These are phyloP conservation scores for Actinia tenebrosa DNA, from an alignment of 64 coral and sea anemone genomes.

Conservation along the genomic window DNA sequence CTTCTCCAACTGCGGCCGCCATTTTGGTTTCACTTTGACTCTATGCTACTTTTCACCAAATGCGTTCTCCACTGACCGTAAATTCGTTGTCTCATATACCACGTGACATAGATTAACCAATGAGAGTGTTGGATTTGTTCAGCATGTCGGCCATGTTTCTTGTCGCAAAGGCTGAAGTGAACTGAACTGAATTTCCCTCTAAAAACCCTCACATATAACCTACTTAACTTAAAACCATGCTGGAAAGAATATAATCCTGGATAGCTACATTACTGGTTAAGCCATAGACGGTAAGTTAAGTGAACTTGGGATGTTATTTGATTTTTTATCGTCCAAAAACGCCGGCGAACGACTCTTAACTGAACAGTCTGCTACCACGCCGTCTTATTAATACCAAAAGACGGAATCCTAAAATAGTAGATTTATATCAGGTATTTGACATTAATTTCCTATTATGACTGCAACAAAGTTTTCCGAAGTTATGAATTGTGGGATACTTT, in stretches of 20 bases:
- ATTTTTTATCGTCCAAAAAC: not conserved
- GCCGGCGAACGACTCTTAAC: not conserved
- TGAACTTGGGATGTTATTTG: not conserved
- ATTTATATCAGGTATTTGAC: not conserved
- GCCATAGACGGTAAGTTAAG: not conserved
- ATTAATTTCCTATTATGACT: not conserved
- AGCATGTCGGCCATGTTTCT: conserved; percentile 16
- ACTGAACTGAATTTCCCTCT: not conserved
- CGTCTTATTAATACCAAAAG: not conserved
- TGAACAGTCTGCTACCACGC: not conserved
- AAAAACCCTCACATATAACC: not conserved
- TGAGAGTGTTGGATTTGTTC: not conserved
- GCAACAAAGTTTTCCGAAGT: not conserved
- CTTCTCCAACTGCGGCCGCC: not conserved
- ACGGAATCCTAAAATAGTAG: not conserved
- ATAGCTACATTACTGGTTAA: not conserved
- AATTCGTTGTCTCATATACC: not conserved
- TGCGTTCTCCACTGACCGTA: not conserved
- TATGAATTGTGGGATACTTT: not conserved
- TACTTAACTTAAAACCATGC: not conserved
- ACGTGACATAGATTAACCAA: conserved; percentile 17
- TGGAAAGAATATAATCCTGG: not conserved
- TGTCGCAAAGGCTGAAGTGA: not conserved
- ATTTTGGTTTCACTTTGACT: not conserved
- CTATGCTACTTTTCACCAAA: conserved; percentile 2